These are phyloP conservation scores for Eulemur macaco DNA, from an alignment of 2,113 vertebrate genomes.

Conservation along the genomic window DNA sequence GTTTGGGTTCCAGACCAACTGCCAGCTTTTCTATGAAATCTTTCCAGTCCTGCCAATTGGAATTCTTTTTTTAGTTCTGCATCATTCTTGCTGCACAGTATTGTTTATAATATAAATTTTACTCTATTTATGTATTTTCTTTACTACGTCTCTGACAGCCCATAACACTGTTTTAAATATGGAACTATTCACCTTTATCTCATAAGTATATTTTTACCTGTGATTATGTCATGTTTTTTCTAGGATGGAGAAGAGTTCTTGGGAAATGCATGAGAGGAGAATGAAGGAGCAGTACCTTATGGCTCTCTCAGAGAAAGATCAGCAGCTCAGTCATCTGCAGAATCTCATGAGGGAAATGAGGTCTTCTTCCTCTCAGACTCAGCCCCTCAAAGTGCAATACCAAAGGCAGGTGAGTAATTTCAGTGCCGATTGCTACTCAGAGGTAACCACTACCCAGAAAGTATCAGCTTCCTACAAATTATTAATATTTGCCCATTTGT, in stretches of 20 bases:
- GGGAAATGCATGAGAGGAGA: constrained; percentile 87
- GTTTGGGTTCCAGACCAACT: neutral
- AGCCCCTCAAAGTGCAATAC: constrained; percentile 78
- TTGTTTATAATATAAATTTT: neutral
- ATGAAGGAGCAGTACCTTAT: constrained; percentile 90
- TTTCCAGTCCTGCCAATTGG: neutral
- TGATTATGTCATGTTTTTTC: neutral
- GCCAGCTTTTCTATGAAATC: neutral
- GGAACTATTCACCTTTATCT: neutral
- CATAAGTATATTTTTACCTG: neutral
- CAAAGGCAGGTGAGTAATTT: constrained; percentile 84
- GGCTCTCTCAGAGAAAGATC: constrained; percentile 90
- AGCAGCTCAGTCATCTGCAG: constrained; percentile 87
- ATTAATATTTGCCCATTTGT: neutral
- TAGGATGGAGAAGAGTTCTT: constrained; percentile 84
- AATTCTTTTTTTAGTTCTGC: neutral
- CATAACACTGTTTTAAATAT: neutral
- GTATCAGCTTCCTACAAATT: neutral
- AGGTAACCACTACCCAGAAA: neutral
- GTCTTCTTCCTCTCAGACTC: constrained; percentile 68
- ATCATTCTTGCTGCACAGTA: neutral
- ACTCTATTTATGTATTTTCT: neutral
- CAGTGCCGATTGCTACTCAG: neutral
- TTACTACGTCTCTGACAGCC: neutral
- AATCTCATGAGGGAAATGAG: constrained; percentile 84